These are phyloP conservation scores for Matsumyia berberina DNA, from an alignment of 2,888 invertebrate genomes.

Conservation along the genomic window DNA sequence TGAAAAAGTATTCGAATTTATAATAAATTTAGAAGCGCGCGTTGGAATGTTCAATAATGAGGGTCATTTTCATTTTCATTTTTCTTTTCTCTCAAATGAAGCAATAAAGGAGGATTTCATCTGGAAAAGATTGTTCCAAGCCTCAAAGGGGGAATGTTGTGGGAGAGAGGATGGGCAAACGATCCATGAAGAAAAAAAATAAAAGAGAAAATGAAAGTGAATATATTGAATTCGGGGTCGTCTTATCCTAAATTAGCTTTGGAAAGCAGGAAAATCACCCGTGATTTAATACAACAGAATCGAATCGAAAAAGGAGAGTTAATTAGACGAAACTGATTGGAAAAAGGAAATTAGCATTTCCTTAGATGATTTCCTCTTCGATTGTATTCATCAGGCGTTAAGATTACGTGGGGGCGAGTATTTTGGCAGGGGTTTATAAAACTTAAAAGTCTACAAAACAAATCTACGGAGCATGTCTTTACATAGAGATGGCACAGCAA, in stretches of 20 bases:
- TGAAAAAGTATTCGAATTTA: slow-evolving; percentile 24
- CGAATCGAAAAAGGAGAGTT: background rate
- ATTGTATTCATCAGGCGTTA: too few relatives aligned
- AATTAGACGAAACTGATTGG: slow-evolving; percentile 23
- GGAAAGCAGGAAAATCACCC: background rate
- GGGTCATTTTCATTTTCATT: slow-evolving; percentile 4
- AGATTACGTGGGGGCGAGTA: too few relatives aligned
- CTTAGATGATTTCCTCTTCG: too few relatives aligned
- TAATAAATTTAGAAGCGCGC: slow-evolving; percentile 8
- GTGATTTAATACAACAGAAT: background rate
- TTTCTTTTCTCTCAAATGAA: background rate
- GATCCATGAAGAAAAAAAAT: background rate
- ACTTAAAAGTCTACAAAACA: too few relatives aligned
- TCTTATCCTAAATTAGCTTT: slow-evolving; percentile 7
- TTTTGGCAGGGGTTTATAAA: too few relatives aligned
- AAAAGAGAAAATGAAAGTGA: background rate
- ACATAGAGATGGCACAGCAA: too few relatives aligned
- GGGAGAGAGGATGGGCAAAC: background rate
- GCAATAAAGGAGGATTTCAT: slow-evolving; percentile 29
- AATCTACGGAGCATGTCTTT: too few relatives aligned
- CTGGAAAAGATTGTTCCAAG: slow-evolving; percentile 19
- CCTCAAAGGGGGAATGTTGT: background rate
- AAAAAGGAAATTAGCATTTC: background rate
- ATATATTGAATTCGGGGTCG: slow-evolving; percentile 13
- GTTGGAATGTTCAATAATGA: slow-evolving; percentile 24